A percentile compares a stretch with the other conserved stretches of the same genome.
Evolutionary conservation across 2,797 vertebrate genomes (phyloP).

Genomic region (Acestrorhynchus altus): DNA sequence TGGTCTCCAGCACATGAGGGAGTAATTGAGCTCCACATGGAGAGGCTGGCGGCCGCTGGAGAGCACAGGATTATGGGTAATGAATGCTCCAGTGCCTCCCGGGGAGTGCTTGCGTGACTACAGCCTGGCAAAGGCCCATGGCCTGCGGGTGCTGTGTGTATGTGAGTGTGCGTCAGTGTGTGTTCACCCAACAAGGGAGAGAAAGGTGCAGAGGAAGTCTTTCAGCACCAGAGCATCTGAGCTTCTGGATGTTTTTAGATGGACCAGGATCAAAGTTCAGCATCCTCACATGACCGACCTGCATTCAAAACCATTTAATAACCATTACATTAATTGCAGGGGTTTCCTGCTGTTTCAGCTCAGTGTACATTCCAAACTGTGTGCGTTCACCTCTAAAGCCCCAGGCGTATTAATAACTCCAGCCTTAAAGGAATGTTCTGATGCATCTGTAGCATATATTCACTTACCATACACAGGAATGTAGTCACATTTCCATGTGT

Average conservation of each 20-base stretch:
- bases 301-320: not conserved
- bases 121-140: slow-evolving; percentile 41
- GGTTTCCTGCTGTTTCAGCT: not conserved
- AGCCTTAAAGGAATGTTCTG: not conserved
- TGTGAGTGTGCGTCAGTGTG: not conserved
- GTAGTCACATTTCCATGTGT: too few relatives aligned
- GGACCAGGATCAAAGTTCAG: slow-evolving; percentile 17
- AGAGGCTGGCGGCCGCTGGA: slow-evolving; percentile 16
- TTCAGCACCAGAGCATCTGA: not conserved
- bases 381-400: not conserved
- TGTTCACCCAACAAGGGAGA: slow-evolving; percentile 8
- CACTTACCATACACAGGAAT: too few relatives aligned
- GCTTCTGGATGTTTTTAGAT: slow-evolving; percentile 19
- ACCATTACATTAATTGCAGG: not conserved
- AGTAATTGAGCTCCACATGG: slow-evolving; percentile 51
- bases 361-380: too few relatives aligned
- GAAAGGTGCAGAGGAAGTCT: slow-evolving; percentile 6
- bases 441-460: not conserved
- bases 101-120: slow-evolving; percentile 51
- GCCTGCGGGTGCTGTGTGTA: not conserved
- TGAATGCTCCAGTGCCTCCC: slow-evolving; percentile 41
- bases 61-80: slow-evolving; percentile 50
- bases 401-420: too few relatives aligned
- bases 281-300: slow-evolving; percentile 6
- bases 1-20: slow-evolving; percentile 46